Evolutionary conservation across 2,888 invertebrate species (phyloP), one percentile per base, ranked within the genome.

Genomic region (Cerastis rubricosa): DNA sequence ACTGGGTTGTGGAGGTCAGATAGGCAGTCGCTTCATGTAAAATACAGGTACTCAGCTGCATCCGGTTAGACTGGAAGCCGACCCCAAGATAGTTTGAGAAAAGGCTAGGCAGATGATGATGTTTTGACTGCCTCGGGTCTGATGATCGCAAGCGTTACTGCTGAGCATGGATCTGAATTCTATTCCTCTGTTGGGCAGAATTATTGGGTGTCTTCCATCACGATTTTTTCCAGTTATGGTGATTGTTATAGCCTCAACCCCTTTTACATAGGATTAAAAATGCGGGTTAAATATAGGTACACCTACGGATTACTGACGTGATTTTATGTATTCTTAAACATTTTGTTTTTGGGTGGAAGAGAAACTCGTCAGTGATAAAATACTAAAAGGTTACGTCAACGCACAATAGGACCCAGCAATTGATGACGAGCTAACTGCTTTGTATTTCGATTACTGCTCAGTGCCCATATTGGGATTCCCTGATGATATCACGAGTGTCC

Each of bases 361-460:
- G 22, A 76, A 59, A 63, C 29, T 43, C 25, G 25, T 54, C 51
- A 22, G 9, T 43, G 11, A 29, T 25, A 61, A 45, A 47, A 54
- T 4, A 29, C 19, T 61, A 29, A n/a, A 61, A 54, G 29, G 59
- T 81, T 29, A 51, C 75, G 54, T 67, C 75, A 66, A 5, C 61
- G 25, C 14, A 51, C 45, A 45, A 80, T 61, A 71, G 14, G 22
- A 71, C 17, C 43, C 49, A 0, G n/a, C 14, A 59, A 17, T 79
- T 71, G 43, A 49, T 51, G 80, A 63, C 59, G 72, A 61, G 22
- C 43, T 61, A 25, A 61, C 57, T 57, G 25, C 57, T 57, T n/a
- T 80, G 17, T 17, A 40, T n/a, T 80, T 63, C n/a, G 61, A 73
- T 80, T 22, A 72, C 35, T 80, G 25, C 14, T 51, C 19, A n/a